These are phyloP conservation scores for Phocides pigmalion DNA, from an alignment of 1,140 invertebrate species.

Conservation along the genomic window DNA sequence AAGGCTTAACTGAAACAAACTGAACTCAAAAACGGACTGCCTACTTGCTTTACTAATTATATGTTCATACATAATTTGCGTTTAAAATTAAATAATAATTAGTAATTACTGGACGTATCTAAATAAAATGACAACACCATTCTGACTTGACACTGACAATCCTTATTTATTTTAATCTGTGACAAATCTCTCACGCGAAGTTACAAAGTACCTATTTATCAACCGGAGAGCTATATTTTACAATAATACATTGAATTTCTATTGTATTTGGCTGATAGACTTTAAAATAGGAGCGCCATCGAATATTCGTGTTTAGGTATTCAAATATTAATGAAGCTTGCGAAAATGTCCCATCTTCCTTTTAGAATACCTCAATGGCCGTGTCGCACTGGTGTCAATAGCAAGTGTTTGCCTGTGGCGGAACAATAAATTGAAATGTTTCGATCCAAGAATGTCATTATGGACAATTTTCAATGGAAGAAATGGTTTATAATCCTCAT, in stretches of 20 bases:
- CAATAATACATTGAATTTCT: constrained; percentile 39
- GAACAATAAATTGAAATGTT: constrained; percentile 63
- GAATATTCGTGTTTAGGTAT: neutral
- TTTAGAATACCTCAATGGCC: constrained; percentile 64
- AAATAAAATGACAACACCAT: too few relatives aligned
- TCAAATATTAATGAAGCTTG: constrained; percentile 22
- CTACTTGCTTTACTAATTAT: too few relatives aligned
- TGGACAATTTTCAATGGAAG: constrained; percentile 59
- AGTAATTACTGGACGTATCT: too few relatives aligned
- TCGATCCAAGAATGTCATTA: constrained; percentile 61
- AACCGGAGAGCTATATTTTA: constrained; percentile 45
- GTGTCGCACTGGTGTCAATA: constrained; percentile 63
- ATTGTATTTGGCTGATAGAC: constrained; percentile 31
- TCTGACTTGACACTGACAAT: too few relatives aligned
- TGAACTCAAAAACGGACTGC: too few relatives aligned
- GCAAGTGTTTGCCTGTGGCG: constrained; percentile 60
- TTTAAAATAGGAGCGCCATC: constrained; percentile 6
- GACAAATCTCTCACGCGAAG: too few relatives aligned
- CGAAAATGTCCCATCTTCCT: constrained; percentile 61
- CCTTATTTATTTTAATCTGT: too few relatives aligned
- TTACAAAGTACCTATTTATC: constrained; percentile 32
- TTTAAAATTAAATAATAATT: too few relatives aligned
- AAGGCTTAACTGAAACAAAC: too few relatives aligned
- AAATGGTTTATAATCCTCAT: constrained; percentile 61
- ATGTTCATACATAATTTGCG: too few relatives aligned